phyloP scores from a whole-genome alignment of 2,797 vertebrate species.

The Parambassis ranga region DNA sequence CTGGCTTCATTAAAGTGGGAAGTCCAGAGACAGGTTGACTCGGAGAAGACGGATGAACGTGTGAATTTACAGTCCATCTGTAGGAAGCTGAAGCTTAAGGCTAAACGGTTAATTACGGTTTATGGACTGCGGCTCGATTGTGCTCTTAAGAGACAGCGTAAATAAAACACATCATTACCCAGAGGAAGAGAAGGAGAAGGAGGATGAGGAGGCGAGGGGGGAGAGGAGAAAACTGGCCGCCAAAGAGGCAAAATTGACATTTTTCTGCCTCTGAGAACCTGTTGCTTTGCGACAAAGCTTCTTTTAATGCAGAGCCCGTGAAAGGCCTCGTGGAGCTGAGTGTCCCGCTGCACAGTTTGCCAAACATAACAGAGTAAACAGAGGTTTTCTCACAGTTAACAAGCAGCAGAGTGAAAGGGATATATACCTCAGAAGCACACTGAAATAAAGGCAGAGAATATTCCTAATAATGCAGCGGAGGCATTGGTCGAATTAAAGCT shows the following conservation, averaged over 20 bases:
- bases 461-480: slow-evolving; percentile 41
- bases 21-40: slow-evolving; percentile 65
- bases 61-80: slow-evolving; percentile 76
- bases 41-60: slow-evolving; percentile 73
- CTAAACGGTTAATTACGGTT: slow-evolving; percentile 80
- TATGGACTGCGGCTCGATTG: slow-evolving; percentile 76
- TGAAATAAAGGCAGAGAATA: slow-evolving; percentile 4
- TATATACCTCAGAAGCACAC: slow-evolving; percentile 58
- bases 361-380: slow-evolving; percentile 79
- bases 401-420: slow-evolving; percentile 57
- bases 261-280: slow-evolving; percentile 81
- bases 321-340: slow-evolving; percentile 72
- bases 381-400: slow-evolving; percentile 79
- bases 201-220: slow-evolving; percentile 27
- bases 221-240: slow-evolving; percentile 57
- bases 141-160: slow-evolving; percentile 74
- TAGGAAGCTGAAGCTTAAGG: slow-evolving; percentile 72
- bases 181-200: slow-evolving; percentile 43
- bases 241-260: slow-evolving; percentile 79
- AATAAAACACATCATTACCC: slow-evolving; percentile 87
- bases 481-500: slow-evolving; percentile 54
- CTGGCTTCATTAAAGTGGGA: slow-evolving; percentile 59
- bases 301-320: slow-evolving; percentile 81
- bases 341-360: slow-evolving; percentile 74
- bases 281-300: slow-evolving; percentile 88